Percentiles rank a stretch among this genome's conserved stretches.
These are phyloP conservation scores for Mormyrops boulengeri DNA, from an alignment of 2,797 vertebrate species.

Conservation along the genomic window DNA sequence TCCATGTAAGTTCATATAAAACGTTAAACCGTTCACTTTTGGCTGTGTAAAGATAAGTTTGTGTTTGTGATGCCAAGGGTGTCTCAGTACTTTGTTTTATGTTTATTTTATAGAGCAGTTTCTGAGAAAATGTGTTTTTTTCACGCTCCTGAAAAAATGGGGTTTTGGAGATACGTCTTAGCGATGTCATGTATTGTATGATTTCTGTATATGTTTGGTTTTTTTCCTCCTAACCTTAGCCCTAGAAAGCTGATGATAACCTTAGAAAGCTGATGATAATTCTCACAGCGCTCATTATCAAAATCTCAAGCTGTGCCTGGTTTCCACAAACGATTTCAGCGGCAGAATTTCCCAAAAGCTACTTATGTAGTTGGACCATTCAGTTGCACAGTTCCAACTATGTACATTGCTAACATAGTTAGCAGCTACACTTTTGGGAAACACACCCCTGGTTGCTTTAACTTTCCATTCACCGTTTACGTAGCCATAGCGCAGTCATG, in stretches of 20 bases:
- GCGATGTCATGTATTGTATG: neutral
- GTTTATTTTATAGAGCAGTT: neutral
- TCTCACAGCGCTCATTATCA: neutral
- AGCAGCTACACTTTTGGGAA: neutral
- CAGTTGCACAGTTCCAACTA: no score
- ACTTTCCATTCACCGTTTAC: neutral
- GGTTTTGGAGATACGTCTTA: neutral
- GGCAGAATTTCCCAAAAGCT: neutral
- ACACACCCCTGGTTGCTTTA: no score
- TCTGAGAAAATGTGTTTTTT: neutral
- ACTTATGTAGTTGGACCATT: no score
- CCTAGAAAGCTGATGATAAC: neutral
- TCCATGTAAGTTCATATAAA: neutral
- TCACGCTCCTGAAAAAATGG: neutral
- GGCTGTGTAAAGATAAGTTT: neutral
- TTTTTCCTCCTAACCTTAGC: neutral
- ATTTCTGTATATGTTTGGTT: neutral
- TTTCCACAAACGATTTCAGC: neutral
- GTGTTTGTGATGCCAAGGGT: neutral
- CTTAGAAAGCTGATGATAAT: no score
- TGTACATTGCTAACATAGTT: neutral
- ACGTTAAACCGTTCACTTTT: neutral
- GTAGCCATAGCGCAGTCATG: neutral
- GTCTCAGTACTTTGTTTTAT: neutral
- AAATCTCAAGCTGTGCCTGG: neutral